Base-by-base conservation (phyloP, 2,888 invertebrate genomes). In the Schizaphis graminum region DNA sequence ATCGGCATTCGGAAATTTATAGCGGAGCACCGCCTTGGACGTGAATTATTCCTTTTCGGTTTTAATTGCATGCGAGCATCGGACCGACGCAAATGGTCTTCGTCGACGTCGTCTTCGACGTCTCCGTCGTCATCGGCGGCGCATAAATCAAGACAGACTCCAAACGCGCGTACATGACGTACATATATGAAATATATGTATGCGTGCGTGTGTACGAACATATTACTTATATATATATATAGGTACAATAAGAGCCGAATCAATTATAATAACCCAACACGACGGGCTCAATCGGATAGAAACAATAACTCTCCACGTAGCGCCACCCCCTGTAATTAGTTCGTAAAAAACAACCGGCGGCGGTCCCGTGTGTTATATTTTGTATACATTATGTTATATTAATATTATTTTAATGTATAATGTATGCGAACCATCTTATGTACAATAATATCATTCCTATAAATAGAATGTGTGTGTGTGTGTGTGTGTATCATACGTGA, bases 11-110 rank as follows among this genome's bases (percentile, higher is more conserved):
- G 85, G 90, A 94, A 90, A 94, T 94, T 94, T 94, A 94, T 94
- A 90, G 93, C 90, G 90, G 90, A 94, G 90, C 93, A 94, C 90
- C 93, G 93, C 93, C 93, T 90, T 49, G 85, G 90, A 90, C 90
- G 93, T 94, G 93, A 94, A 94, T 94, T 90, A 94, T 94, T 94
- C 85, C 49, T 94, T 94, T 91, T 94, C 85, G 90, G 93, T 94
- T 94, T 94, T 94, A 94, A 94, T 94, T 94, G 93, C 93, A 49
- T 61, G 92, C 88, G 89, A 89, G 89, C 93, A 35, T 77, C 77
- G 77, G 41, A 53, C 84, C 44, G 89, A 61, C 61, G n/a, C 35
- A 35, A 77, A 77, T 35, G 77, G 77, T 77, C 77, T 77, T 24
- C 41, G 28, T 89, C 89, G 57, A 57, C 90, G 86, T 61, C 57